Percentiles rank a stretch among this genome's conserved stretches.
Evolutionary conservation across 2,113 vertebrate genomes (phyloP).

Genomic region (Rostratula benghalensis): DNA sequence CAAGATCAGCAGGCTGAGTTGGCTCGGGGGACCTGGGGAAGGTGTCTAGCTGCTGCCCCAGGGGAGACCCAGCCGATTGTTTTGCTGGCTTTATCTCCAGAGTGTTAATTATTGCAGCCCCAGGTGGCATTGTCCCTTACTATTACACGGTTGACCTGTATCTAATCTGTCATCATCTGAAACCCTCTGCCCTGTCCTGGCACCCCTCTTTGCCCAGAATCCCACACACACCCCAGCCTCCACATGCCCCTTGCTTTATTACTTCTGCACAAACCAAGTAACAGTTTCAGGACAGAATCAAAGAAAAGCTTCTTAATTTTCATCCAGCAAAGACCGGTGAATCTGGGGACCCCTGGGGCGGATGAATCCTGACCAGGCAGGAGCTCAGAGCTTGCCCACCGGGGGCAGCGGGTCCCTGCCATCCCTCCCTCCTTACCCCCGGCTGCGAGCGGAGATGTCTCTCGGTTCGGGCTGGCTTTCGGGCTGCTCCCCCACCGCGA

Average conservation of each 20-base stretch:
- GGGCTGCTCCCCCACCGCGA: not conserved
- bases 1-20: not conserved
- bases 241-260: not conserved
- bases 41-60: not conserved
- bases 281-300: not conserved
- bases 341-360: not conserved
- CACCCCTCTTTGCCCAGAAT: not conserved
- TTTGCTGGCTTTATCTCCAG: slow-evolving; percentile 15
- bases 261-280: not conserved
- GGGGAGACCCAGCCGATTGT: not conserved
- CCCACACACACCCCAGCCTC: not conserved
- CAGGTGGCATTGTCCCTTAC: slow-evolving; percentile 61
- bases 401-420: not conserved
- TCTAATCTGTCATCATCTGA: slow-evolving; percentile 54
- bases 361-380: not conserved
- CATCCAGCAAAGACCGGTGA: not conserved
- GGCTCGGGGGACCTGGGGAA: not conserved
- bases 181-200: slow-evolving; percentile 29
- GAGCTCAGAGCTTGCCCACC: not conserved
- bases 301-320: not conserved
- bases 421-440: not conserved
- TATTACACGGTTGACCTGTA: slow-evolving; percentile 56
- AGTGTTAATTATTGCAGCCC: slow-evolving; percentile 63
- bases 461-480: not conserved
- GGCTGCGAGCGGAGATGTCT: not conserved